A percentile compares a stretch with the other conserved stretches of the same genome.
Evolutionary conservation across 2,113 vertebrate genomes (phyloP).

Genomic region (Taxidea taxus): DNA sequence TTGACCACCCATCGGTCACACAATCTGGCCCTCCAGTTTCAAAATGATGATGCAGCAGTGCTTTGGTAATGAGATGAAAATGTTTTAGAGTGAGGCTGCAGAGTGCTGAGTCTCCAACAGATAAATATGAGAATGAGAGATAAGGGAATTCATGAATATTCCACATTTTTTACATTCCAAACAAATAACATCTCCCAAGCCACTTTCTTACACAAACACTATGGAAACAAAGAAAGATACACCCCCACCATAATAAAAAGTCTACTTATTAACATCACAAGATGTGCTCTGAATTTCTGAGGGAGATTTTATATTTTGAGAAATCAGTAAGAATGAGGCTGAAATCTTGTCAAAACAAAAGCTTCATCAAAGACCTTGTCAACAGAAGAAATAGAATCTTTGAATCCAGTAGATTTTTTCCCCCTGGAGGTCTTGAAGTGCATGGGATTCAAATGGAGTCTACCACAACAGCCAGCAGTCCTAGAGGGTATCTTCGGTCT

Average conservation of each 20-base stretch:
- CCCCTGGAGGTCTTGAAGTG: neutral
- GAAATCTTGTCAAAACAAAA: slow-evolving; percentile 6
- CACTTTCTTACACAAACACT: neutral
- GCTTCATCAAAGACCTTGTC: neutral
- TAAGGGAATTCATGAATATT: slow-evolving; percentile 3
- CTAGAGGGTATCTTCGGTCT: neutral
- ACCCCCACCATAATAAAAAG: neutral
- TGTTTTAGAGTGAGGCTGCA: neutral
- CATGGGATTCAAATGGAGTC: slow-evolving; percentile 23
- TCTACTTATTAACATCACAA: neutral
- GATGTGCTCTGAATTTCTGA: neutral
- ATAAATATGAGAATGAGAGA: slow-evolving; percentile 7
- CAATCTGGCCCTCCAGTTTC: neutral
- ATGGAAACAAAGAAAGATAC: neutral
- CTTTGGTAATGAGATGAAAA: slow-evolving; percentile 30
- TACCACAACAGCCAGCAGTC: neutral
- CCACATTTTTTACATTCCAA: slow-evolving; percentile 3
- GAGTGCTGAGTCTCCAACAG: slow-evolving; percentile 25
- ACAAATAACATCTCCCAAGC: neutral
- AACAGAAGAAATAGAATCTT: slow-evolving; percentile 4
- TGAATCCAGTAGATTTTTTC: neutral
- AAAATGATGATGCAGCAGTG: slow-evolving; percentile 29
- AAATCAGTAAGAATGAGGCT: neutral
- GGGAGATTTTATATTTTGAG: neutral
- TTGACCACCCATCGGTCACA: neutral